phyloP scores from a whole-genome alignment of 2,113 vertebrate genomes.

The Dipodomys ordii region DNA sequence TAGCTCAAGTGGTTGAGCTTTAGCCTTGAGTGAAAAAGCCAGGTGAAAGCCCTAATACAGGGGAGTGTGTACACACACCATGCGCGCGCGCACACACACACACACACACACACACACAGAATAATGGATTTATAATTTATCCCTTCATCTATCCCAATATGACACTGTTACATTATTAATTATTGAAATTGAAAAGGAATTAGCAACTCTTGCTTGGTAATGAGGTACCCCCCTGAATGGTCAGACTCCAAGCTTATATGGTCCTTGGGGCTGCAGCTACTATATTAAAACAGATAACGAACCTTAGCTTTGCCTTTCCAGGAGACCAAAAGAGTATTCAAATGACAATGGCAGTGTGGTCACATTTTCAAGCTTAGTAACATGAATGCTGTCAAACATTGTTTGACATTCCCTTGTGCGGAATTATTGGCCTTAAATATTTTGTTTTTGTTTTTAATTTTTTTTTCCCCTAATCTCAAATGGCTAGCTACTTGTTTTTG shows the following conservation, averaged over 20 bases:
- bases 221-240: not conserved
- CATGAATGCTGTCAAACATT: not conserved
- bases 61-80: no score
- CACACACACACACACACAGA: no score
- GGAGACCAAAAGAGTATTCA: not conserved
- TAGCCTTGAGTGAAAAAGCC: no score
- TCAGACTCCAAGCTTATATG: not conserved
- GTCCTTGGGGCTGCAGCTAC: not conserved
- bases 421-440: not conserved
- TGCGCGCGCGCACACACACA: no score
- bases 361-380: not conserved
- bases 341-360: not conserved
- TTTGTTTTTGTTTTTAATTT: not conserved
- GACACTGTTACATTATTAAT: not conserved
- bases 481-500: not conserved
- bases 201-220: not conserved
- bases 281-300: not conserved
- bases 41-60: no score
- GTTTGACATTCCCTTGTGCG: not conserved
- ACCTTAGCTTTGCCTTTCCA: not conserved
- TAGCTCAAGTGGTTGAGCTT: no score
- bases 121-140: not conserved
- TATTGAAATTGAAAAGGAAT: not conserved
- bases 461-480: slow-evolving; percentile 8
- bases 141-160: not conserved